These are phyloP conservation scores for Brachionus rubens DNA, from an alignment of 1,140 invertebrate species.

Conservation along the genomic window DNA sequence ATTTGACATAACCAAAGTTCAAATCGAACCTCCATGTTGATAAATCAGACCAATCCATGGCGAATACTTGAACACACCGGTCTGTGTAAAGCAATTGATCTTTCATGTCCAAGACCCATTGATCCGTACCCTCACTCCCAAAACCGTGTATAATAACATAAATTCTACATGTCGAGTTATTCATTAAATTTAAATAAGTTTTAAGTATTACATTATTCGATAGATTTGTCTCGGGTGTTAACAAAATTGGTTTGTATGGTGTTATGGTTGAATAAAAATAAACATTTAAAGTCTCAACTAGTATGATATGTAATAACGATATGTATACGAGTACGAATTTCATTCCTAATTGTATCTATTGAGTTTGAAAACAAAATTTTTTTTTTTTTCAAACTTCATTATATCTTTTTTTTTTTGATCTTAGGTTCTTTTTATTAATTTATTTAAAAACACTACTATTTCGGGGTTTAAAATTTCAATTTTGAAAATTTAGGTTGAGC, in stretches of 20 bases:
- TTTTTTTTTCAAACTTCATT: too few species aligned
- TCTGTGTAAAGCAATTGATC: neutral
- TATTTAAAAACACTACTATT: too few species aligned
- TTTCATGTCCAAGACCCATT: slow-evolving; percentile 16
- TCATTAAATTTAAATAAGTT: neutral
- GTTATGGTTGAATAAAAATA: neutral
- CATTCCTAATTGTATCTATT: too few species aligned
- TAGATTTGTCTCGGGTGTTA: neutral
- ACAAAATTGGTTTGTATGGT: neutral
- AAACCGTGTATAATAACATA: slow-evolving; percentile 28
- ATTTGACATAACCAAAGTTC: slow-evolving; percentile 5
- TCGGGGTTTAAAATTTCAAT: too few species aligned
- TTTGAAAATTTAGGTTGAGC: too few species aligned
- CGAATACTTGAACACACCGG: neutral
- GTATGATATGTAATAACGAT: too few species aligned
- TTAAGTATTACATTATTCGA: neutral
- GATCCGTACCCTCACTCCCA: neutral
- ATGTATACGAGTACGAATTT: too few species aligned
- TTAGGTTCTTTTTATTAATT: too few species aligned
- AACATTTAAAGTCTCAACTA: neutral
- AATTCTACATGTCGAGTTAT: neutral
- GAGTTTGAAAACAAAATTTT: too few species aligned
- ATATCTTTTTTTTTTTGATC: too few species aligned
- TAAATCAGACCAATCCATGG: slow-evolving; percentile 19
- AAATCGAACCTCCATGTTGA: slow-evolving; percentile 2